Conservation (phyloP, 2,888 invertebrate genomes). For the Athalia cordata region DNA sequence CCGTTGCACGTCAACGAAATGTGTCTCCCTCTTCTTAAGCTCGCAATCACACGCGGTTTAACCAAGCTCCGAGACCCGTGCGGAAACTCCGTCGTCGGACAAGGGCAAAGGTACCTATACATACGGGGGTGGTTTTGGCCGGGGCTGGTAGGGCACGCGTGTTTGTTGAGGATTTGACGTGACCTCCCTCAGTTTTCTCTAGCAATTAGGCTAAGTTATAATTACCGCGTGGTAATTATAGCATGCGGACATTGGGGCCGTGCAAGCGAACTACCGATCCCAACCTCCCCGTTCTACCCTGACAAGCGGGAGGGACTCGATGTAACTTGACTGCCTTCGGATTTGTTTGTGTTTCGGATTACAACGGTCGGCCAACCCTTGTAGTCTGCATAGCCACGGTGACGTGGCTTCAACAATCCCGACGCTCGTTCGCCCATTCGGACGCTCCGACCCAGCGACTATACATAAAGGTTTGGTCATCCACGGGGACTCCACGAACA, state of each 20-base stretch:
- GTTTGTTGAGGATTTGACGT: conserved; percentile 45
- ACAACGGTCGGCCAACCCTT: conserved; percentile 53
- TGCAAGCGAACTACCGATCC: neutral
- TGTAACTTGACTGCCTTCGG: conserved; percentile 54
- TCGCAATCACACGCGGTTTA: conserved; percentile 41
- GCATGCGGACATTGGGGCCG: conserved; percentile 38
- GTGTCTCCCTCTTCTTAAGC: conserved; percentile 16
- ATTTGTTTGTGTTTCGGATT: conserved; percentile 65
- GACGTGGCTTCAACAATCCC: conserved; percentile 30
- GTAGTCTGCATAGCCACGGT: conserved; percentile 39
- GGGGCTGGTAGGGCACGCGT: conserved; percentile 1
- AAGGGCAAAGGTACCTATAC: neutral
- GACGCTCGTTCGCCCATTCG: conserved; percentile 22
- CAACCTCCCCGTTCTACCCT: conserved; percentile 1
- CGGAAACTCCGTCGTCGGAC: neutral
- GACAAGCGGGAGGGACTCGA: conserved; percentile 35
- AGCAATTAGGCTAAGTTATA: conserved; percentile 45
- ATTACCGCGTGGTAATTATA: conserved; percentile 44
- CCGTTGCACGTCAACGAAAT: neutral
- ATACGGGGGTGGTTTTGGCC: conserved; percentile 16
- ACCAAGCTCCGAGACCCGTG: conserved; percentile 33
- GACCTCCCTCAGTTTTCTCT: conserved; percentile 46
- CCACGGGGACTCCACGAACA: conserved; percentile 42
- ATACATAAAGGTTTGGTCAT: conserved; percentile 35
- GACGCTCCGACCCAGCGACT: conserved; percentile 19